Base-by-base conservation (phyloP, 1,140 invertebrate species). In the Macrocentrus cingulum region DNA sequence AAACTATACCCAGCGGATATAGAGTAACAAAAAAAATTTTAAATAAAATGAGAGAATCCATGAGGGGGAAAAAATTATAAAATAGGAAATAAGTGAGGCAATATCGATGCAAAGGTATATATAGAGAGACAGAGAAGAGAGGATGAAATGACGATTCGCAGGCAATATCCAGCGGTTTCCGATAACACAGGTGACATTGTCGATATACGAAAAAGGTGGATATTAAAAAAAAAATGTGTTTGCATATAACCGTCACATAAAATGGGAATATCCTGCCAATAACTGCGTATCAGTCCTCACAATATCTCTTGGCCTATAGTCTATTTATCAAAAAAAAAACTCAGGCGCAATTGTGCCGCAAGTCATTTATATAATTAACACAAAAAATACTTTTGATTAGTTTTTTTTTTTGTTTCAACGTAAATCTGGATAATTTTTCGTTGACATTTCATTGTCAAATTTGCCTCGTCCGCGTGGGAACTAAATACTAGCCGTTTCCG, bases 261-360 rank as follows among this genome's bases (percentile, higher is more conserved):
- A 57, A 50, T 37, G 55, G 42, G 46, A 32, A 57, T 50, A 23
- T 57, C 45, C 46, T 50, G 55, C 55, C 46, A 57, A 57, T 57
- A 57, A 50, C 42, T 57, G 55, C 22, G 22, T 57, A 57, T 57
- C 46, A 37, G 29, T 57, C 39, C 8, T 57, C 9, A 36, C 32
- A 37, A 41, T 56, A 50, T 50, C 46, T 19, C 15, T 9, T 20
- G 9, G 9, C 9, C 48, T 50, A 42, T 50, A 50, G 50, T 57
- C 50, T 57, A 49, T 57, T 57, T 4, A 13, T 6, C 39, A 16
- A 29, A 29, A 5, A 9, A 4, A 4, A 29, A 29, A 29, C 9
- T 5, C 9, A 29, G 25, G 25, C 25, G 9, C 25, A 29, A n/a
- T n/a, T 9, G 9, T 23, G 1, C 19, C 32, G 39, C 13, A 39